Conservation (phyloP, 1,140 invertebrate genomes). For the Rhagoletis zephyria region DNA sequence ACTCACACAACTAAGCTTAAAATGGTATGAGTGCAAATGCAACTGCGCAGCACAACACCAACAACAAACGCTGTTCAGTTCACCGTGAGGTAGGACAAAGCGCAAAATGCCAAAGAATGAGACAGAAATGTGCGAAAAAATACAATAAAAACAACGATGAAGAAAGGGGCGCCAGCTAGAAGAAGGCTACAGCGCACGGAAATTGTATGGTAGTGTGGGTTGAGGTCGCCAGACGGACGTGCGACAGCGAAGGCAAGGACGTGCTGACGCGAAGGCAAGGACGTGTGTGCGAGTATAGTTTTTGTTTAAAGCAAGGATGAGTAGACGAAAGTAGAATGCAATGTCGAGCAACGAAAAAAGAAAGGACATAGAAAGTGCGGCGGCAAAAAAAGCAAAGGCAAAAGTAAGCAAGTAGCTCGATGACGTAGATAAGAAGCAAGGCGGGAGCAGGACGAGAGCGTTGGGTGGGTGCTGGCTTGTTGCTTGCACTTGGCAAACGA, state of each 20-base stretch:
- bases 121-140: slow-evolving; percentile 38
- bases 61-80: not conserved
- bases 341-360: not conserved
- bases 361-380: not conserved
- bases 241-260: not conserved
- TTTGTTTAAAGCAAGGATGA: slow-evolving; percentile 31
- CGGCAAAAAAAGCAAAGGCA: not conserved
- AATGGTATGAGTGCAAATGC: slow-evolving; percentile 9
- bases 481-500: not conserved
- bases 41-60: slow-evolving; percentile 25
- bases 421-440: slow-evolving; percentile 7
- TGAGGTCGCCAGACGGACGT: slow-evolving; percentile 12
- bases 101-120: slow-evolving; percentile 35
- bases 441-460: not conserved
- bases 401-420: slow-evolving; percentile 20
- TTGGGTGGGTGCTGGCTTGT: not conserved
- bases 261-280: not conserved
- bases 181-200: too few relatives aligned
- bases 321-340: slow-evolving; percentile 46
- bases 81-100: slow-evolving; percentile 30
- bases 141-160: not conserved
- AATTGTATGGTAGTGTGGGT: not conserved
- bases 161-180: not conserved
- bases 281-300: not conserved
- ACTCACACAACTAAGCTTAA: not conserved